A percentile compares a stretch with the other conserved stretches of the same genome.
phyloP scores from a whole-genome alignment of 1,140 invertebrate genomes.

The Leptoteleia sp. region DNA sequence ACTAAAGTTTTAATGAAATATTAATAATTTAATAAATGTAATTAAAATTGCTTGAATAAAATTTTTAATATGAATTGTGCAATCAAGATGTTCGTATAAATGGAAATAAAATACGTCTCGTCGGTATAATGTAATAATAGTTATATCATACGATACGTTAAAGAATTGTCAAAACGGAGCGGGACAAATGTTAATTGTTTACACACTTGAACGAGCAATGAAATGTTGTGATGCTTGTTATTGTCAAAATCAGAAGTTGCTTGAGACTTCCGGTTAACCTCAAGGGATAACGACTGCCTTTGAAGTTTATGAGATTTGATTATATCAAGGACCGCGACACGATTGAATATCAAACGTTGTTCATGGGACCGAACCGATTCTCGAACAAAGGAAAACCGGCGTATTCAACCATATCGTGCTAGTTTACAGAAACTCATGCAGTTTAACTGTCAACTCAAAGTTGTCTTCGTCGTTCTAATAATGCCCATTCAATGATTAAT shows the following conservation, averaged over 20 bases:
- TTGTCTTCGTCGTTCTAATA: slow-evolving; percentile 9
- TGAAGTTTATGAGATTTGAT: slow-evolving; percentile 75
- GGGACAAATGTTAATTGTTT: slow-evolving; percentile 49
- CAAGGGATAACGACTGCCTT: slow-evolving; percentile 69
- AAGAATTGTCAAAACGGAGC: slow-evolving; percentile 9
- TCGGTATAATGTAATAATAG: slow-evolving; percentile 16
- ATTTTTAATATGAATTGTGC: no score
- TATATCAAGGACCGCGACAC: slow-evolving; percentile 67
- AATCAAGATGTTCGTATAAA: background rate
- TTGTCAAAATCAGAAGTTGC: slow-evolving; percentile 63
- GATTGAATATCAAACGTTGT: slow-evolving; percentile 63
- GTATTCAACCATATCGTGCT: slow-evolving; percentile 58
- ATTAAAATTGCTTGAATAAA: no score
- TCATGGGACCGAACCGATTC: slow-evolving; percentile 61
- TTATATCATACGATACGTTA: slow-evolving; percentile 7
- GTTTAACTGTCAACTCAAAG: slow-evolving; percentile 40
- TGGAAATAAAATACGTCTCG: slow-evolving; percentile 7
- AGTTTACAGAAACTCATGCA: slow-evolving; percentile 56
- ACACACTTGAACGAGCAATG: slow-evolving; percentile 39
- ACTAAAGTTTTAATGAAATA: no score
- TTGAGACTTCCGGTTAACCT: slow-evolving; percentile 64
- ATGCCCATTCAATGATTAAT: slow-evolving; percentile 31
- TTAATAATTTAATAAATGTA: no score
- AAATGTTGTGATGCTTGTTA: slow-evolving; percentile 61
- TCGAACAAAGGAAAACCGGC: slow-evolving; percentile 65